Evolutionary conservation across 2,888 invertebrate genomes (phyloP), one percentile per base, ranked within the genome.

Genomic region (Trisateles emortualis): DNA sequence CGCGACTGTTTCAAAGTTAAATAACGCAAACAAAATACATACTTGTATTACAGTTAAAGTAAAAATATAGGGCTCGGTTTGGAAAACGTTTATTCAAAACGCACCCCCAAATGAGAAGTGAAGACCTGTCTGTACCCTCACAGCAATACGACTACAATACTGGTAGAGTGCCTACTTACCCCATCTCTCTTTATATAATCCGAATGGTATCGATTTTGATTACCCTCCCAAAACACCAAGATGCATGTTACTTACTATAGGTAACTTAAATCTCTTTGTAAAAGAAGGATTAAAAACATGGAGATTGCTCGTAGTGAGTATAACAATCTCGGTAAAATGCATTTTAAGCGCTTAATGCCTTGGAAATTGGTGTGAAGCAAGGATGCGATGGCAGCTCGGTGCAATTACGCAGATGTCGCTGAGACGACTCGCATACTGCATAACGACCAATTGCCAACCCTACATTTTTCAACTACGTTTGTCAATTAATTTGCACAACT

Each of bases 361-460:
- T 79, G 87, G 87, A 89, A 89, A 88, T 84, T 86, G 84, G 86
- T 79, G 84, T 78, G 81, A 81, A 84, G 83, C 79, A 83, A 66
- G 46, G 74, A 79, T 78, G 76, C 79, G 82, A 76, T 76, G 81
- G 81, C 81, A 81, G 81, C 82, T 77, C 78, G 72, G 68, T 76
- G 84, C 83, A 87, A 88, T 88, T 87, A 89, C 87, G 83, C 87
- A 87, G 86, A 86, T 87, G 87, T 84, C 83, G 82, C 72, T 70
- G 71, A 75, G 72, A 66, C 70, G 72, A 65, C 70, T 65, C 62
- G 64, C 72, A 69, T 63, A 62, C 78, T 49, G 42, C 52, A 54
- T 57, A 63, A 63, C 54, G 43, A 56, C 59, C 46, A 55, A 58
- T 55, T 53, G 33, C 40, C 35, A 35, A 41, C 48, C 41, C 35